Conservation (phyloP, 2,113 vertebrate genomes). For the Spheniscus mendiculus region DNA sequence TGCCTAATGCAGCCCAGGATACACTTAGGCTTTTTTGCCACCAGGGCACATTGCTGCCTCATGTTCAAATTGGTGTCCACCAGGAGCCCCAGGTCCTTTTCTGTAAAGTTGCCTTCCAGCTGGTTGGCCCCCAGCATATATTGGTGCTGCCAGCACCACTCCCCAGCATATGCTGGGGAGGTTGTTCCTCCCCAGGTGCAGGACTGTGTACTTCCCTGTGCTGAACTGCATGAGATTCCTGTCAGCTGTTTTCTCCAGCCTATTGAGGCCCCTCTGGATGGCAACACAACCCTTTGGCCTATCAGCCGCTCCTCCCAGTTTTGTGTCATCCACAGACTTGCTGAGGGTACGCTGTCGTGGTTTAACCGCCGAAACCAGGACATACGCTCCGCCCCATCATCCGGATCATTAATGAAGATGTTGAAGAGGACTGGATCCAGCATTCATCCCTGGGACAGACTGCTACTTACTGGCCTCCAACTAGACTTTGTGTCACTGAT, state of each 20-base stretch:
- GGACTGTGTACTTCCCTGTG: not conserved
- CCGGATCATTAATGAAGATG: not conserved
- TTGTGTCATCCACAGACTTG: not conserved
- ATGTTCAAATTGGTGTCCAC: not conserved
- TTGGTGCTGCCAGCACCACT: not conserved
- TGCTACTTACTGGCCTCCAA: not conserved
- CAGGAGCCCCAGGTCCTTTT: not conserved
- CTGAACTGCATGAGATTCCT: not conserved
- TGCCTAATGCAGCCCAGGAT: not conserved
- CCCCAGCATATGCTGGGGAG: not conserved
- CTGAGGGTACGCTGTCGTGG: not conserved
- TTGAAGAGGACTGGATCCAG: not conserved
- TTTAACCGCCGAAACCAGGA: too few species aligned
- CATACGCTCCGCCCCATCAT: not conserved
- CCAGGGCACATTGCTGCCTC: not conserved
- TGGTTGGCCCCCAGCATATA: not conserved
- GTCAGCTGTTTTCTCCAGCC: not conserved
- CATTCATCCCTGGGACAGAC: accelerated
- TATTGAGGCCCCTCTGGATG: not conserved
- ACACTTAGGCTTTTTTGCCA: not conserved
- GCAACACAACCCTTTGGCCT: not conserved
- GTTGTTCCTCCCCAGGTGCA: not conserved
- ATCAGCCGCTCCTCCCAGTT: not conserved
- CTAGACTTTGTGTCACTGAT: too few species aligned
- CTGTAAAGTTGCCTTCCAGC: not conserved